Conservation (phyloP, 2,797 vertebrate genomes). For the Crypturellus tataupa region DNA sequence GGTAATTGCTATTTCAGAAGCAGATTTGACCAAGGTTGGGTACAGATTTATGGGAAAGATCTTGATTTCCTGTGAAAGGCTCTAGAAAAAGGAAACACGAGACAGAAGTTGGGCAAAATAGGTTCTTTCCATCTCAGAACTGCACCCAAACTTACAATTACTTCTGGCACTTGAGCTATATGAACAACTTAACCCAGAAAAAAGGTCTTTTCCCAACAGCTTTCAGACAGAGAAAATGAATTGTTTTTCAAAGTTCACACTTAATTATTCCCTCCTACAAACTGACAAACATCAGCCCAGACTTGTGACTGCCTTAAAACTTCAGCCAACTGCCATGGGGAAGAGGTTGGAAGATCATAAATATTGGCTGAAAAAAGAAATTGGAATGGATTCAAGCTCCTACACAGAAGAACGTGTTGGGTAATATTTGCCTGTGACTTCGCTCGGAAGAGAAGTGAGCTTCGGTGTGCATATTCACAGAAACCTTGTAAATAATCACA, state of each 20-base stretch:
- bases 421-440: conserved; percentile 30
- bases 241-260: conserved; percentile 36
- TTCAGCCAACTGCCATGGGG: conserved; percentile 17
- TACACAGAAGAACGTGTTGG: conserved; percentile 29
- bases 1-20: background rate
- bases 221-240: background rate
- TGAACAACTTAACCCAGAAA: background rate
- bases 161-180: background rate
- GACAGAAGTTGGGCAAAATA: background rate
- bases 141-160: background rate
- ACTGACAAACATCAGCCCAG: conserved; percentile 48
- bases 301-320: conserved; percentile 58
- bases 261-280: conserved; percentile 47
- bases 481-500: background rate
- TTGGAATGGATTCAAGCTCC: conserved; percentile 22
- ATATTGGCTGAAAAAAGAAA: conserved; percentile 42
- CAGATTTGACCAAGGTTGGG: background rate
- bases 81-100: background rate
- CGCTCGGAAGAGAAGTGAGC: background rate
- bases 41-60: background rate
- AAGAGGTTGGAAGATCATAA: conserved; percentile 41
- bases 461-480: conserved; percentile 2
- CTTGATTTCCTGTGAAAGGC: background rate
- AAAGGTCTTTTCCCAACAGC: conserved; percentile 17
- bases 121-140: conserved; percentile 10